These are phyloP conservation scores for Drosophila sechellia DNA, from an alignment of 1,140 invertebrate genomes.

Conservation along the genomic window DNA sequence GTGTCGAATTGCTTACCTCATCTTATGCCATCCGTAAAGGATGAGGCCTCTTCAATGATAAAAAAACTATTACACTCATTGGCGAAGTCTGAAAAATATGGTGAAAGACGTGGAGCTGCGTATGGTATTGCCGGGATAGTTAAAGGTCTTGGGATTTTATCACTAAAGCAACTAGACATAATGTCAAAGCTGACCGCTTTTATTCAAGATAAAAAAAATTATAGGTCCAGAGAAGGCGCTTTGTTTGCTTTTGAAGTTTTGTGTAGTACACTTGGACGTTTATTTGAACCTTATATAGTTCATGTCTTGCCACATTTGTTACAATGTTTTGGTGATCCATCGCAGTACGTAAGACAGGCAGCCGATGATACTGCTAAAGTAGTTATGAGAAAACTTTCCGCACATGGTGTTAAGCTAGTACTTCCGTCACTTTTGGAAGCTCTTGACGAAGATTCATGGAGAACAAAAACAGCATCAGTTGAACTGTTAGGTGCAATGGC, in stretches of 20 bases:
- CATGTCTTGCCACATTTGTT: slow-evolving; percentile 97
- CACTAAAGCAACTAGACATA: slow-evolving; percentile 97
- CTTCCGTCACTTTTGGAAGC: slow-evolving; percentile 95
- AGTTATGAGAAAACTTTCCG: slow-evolving; percentile 98
- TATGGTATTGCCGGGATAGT: slow-evolving; percentile 95
- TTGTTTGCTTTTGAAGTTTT: slow-evolving; percentile 99
- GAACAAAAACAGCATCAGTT: slow-evolving; percentile 98
- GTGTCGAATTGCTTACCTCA: slow-evolving; percentile 98
- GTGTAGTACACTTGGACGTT: slow-evolving; percentile 95
- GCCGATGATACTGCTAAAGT: slow-evolving; percentile 97
- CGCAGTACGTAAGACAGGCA: slow-evolving; percentile 95
- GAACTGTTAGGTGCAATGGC: slow-evolving; percentile 99
- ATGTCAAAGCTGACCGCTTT: slow-evolving; percentile 97
- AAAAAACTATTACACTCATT: slow-evolving; percentile 95
- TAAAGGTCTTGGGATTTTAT: slow-evolving; percentile 98
- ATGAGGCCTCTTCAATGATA: slow-evolving; percentile 94
- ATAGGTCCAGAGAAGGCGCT: slow-evolving; percentile 96
- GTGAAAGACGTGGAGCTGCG: slow-evolving; percentile 93
- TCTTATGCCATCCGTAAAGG: slow-evolving; percentile 95
- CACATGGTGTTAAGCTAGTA: slow-evolving; percentile 98
- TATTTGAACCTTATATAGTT: slow-evolving; percentile 99
- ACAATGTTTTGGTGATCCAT: slow-evolving; percentile 97
- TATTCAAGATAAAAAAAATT: slow-evolving; percentile 98
- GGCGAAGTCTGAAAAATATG: slow-evolving; percentile 97
- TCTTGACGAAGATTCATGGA: slow-evolving; percentile 98